Base-by-base conservation (phyloP, 1,140 invertebrate genomes). In the Hypothenemus hampei region DNA sequence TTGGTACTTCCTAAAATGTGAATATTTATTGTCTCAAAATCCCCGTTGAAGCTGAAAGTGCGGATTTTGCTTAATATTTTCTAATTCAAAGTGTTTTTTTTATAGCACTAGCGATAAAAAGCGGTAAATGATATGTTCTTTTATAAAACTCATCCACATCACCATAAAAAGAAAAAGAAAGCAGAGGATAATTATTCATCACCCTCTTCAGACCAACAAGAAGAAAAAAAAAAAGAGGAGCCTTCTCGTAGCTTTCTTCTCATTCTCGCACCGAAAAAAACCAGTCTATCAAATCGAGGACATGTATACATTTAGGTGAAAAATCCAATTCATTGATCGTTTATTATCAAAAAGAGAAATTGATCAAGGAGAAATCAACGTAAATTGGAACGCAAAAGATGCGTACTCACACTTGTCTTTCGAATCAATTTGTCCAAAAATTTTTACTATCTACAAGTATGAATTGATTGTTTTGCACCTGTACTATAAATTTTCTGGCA, bases 261-360 rank as follows among this genome's bases (percentile, higher is more conserved):
- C 60, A 36, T 52, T 37, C 48, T 52, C 64, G 63, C 63, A 58
- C 64, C 58, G 35, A 19, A 58, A 39, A 60, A 59, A 68, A 68
- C 66, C 66, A 68, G 66, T 65, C 65, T 61, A 29, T 39, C 35
- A 57, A 44, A 69, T 57, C 60, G 57, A 53, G 67, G 69, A 64
- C 67, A 69, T 68, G 62, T 69, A 66, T 67, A 49, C 22, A 63
- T 65, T 59, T 67, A 60, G 67, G 68, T 69, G 59, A 58, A 47
- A 49, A 69, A 64, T 59, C 51, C 40, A 57, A 65, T 63, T 62
- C 59, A 58, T 57, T 65, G 67, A 68, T 67, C 67, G 66, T 68
- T 60, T 60, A 56, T 61, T 62, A 56, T 57, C 48, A 46, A 58
- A 56, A 59, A 50, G 50, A 56, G 39, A 60, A 43, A 51, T 41